A percentile compares a stretch with the other conserved stretches of the same genome.
Conservation (phyloP, 2,888 invertebrate species). For the Enchytraeus crypticus region DNA sequence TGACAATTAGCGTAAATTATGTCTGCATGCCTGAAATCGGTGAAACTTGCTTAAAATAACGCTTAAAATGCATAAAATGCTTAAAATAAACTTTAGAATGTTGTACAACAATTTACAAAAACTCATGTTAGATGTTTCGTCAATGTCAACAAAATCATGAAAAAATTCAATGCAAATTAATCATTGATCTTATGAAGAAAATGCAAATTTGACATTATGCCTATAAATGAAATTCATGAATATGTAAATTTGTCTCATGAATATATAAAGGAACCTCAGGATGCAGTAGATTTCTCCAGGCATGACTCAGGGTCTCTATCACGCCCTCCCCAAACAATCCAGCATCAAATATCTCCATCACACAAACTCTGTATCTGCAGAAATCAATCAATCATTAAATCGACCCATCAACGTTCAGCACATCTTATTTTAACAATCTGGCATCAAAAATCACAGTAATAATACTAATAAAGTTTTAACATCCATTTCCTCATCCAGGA, state of each 20-base stretch:
- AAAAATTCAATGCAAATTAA: too few relatives aligned
- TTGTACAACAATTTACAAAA: background rate
- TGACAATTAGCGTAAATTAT: too few relatives aligned
- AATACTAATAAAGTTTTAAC: too few relatives aligned
- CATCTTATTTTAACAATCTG: too few relatives aligned
- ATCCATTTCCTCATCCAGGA: too few relatives aligned
- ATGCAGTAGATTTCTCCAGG: constrained; percentile 56
- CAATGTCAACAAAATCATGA: background rate
- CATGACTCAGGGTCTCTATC: constrained; percentile 59
- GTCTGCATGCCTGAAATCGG: too few relatives aligned
- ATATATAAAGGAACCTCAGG: background rate
- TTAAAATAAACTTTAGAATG: too few relatives aligned
- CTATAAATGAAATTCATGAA: background rate
- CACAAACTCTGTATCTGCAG: constrained; percentile 43
- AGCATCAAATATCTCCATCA: constrained; percentile 72
- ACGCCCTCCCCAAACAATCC: constrained; percentile 69
- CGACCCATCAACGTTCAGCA: too few relatives aligned
- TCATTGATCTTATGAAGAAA: background rate
- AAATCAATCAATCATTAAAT: too few relatives aligned
- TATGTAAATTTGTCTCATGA: background rate
- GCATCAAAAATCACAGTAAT: too few relatives aligned
- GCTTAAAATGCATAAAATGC: too few relatives aligned
- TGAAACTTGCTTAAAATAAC: too few relatives aligned
- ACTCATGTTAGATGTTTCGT: background rate
- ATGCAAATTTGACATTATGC: background rate